Base-by-base conservation (phyloP, 1,140 invertebrate genomes). In the Rhopalosiphum padi region DNA sequence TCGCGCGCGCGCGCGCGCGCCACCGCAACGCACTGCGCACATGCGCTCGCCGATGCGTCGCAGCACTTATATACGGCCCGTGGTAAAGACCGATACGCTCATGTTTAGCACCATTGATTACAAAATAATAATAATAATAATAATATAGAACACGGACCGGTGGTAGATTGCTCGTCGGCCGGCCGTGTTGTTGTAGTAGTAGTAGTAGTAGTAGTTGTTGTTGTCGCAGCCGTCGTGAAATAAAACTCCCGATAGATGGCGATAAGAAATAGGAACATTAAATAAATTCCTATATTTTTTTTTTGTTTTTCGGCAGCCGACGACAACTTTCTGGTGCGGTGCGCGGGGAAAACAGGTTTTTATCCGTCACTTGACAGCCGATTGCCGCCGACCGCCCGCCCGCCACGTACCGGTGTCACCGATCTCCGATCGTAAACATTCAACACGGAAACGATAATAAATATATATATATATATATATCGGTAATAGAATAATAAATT, bases 241-340 rank as follows among this genome's bases (percentile, higher is more conserved):
- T 77, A 77, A 77, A 77, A 77, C 60, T 77, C n/a, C 60, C 60
- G 30, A 77, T 77, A 77, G 60, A 77, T n/a, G 60, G 30, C 60
- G 60, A 77, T 77, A 77, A 77, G 60, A n/a, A 77, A 77, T 77
- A 18, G 15, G 30, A 77, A 77, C 60, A n/a, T 77, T n/a, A 68
- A n/a, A 77, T 77, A 77, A 77, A 77, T 77, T 77, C 60, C 60
- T 35, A 77, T 21, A 3, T 51, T 51, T 21, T 51, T 51, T 18
- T 51, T 51, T 46, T n/a, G n/a, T 68, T 15, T 68, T 68, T 11
- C 30, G 25, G 4, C 55, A 25, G 55, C 6, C 25, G 8, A 25
- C 2, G 55, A 30, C 60, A 15, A 30, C 4, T 30, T 15, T n/a
- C 30, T 30, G 60, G 60, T 77, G 60, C 15, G 60, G 60, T n/a